phyloP scores from a whole-genome alignment of 1,140 invertebrate genomes.

The Lepeophtheirus salmonis region DNA sequence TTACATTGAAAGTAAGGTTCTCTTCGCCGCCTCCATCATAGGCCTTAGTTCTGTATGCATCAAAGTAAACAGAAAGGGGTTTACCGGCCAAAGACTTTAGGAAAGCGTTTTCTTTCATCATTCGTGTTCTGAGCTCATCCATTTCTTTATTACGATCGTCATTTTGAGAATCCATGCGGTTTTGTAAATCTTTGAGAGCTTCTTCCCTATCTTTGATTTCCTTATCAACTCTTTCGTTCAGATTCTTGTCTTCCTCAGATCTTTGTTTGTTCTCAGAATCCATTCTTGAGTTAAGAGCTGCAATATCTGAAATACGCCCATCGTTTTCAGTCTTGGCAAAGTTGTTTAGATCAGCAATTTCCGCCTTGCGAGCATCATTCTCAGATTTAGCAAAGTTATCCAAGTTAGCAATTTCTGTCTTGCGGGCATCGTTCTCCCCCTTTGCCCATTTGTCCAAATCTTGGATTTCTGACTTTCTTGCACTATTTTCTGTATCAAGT shows the following conservation, averaged over 20 bases:
- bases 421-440: slow-evolving; percentile 16
- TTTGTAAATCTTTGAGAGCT: slow-evolving; percentile 8
- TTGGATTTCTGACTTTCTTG: slow-evolving; percentile 13
- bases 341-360: slow-evolving; percentile 17
- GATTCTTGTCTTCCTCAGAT: not conserved
- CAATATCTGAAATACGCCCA: slow-evolving; percentile 11
- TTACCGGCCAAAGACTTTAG: slow-evolving; percentile 12
- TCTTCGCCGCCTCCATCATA: slow-evolving; percentile 18
- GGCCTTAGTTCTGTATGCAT: slow-evolving; percentile 19
- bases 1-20: slow-evolving; percentile 18
- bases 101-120: slow-evolving; percentile 17
- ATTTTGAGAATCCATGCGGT: slow-evolving; percentile 15
- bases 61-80: slow-evolving; percentile 15
- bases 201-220: slow-evolving; percentile 15
- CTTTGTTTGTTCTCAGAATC: slow-evolving; percentile 6
- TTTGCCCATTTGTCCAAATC: slow-evolving; percentile 14
- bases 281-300: slow-evolving; percentile 9
- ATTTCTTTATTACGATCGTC: slow-evolving; percentile 1
- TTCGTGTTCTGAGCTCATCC: slow-evolving; percentile 12
- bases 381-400: slow-evolving; percentile 17
- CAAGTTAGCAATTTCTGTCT: slow-evolving; percentile 13
- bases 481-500: slow-evolving; percentile 13
- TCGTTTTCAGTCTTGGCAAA: slow-evolving; percentile 18
- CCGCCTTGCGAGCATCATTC: slow-evolving; percentile 15
- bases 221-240: slow-evolving; percentile 14